Conservation (phyloP, 2,888 invertebrate species). For the Unio pictorum region DNA sequence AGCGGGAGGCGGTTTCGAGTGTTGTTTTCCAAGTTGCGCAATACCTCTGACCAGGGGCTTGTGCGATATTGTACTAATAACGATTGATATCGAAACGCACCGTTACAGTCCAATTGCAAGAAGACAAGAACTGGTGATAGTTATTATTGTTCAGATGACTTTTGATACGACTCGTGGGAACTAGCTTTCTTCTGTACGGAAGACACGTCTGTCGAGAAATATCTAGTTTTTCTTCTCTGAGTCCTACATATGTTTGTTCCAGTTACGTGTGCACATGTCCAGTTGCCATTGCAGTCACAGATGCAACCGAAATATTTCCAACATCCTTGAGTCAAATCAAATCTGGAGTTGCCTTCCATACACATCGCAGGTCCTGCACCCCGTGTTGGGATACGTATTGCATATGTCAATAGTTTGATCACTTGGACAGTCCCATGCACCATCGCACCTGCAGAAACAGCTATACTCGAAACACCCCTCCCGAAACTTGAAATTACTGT, state of each 20-base stretch:
- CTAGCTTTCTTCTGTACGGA: too few species aligned
- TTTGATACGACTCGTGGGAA: too few species aligned
- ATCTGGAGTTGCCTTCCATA: conserved; percentile 39
- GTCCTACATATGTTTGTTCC: conserved; percentile 13
- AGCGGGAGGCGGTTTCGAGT: too few species aligned
- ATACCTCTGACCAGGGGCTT: too few species aligned
- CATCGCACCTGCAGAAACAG: conserved; percentile 47
- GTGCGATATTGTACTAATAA: too few species aligned
- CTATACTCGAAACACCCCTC: conserved; percentile 44
- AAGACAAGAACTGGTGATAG: neutral
- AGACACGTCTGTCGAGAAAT: too few species aligned
- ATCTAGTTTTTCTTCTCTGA: neutral
- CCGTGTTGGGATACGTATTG: conserved; percentile 28
- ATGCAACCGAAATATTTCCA: conserved; percentile 35
- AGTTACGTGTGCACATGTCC: conserved; percentile 13
- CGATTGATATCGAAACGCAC: too few species aligned
- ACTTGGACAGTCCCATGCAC: conserved; percentile 45
- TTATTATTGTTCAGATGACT: too few species aligned
- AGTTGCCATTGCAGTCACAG: conserved; percentile 39
- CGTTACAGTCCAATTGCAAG: neutral
- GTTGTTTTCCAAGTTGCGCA: too few species aligned
- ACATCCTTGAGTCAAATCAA: conserved; percentile 37
- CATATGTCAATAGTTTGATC: conserved; percentile 41
- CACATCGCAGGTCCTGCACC: conserved; percentile 45
- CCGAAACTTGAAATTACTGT: conserved; percentile 28